Evolutionary conservation across 2,113 vertebrate genomes (phyloP), one percentile per base, ranked within the genome.

Genomic region (Tenrec ecaudatus): DNA sequence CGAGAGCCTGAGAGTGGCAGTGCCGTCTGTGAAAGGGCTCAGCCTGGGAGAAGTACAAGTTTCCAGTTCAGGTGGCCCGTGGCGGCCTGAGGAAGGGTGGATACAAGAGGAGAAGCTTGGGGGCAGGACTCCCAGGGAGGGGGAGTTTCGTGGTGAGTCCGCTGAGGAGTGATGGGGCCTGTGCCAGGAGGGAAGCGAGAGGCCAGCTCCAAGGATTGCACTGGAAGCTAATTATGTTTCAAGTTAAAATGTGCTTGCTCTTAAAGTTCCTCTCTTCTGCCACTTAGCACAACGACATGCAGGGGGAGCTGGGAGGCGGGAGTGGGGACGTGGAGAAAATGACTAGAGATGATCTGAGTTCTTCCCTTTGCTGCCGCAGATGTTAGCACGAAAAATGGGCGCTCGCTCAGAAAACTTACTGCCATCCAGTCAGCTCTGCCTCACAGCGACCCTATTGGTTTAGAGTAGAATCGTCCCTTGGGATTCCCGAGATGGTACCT

Each of bases 291-390:
- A 88, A 43, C 33, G 2, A 5, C 47, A 53, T 33, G 25, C 12
- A 62, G 12, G 23, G 33, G 78, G 29, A n/a, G 19, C 12, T 64
- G 20, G 2, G 15, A 66, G 53, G 2, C 73, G 16, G 23, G 8
- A 2, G 4, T 25, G 6, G 8, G 47, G n/a, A 57, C 20, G 8
- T 40, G 3, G 33, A 92, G 43, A 76, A 38, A 83, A 0, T 22
- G 71, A 31, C 23, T 53, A 2, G 27, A 38, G 4, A 27, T 62
- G 69, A 88, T 40, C 57, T 82, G 77, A 20, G 71, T 1, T 27
- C 91, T n/a, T 40, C 15, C 90, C 68, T 86, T 86, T 82, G 33
- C 33, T 53, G 38, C 76, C n/a, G 76, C 14, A 68, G 60, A 86
- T 36, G 29, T 79, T 83, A 77, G 86, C 71, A 27, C 78, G 27